Base-by-base conservation (phyloP, 1,140 invertebrate genomes). In the Chironomus striatipennis region DNA sequence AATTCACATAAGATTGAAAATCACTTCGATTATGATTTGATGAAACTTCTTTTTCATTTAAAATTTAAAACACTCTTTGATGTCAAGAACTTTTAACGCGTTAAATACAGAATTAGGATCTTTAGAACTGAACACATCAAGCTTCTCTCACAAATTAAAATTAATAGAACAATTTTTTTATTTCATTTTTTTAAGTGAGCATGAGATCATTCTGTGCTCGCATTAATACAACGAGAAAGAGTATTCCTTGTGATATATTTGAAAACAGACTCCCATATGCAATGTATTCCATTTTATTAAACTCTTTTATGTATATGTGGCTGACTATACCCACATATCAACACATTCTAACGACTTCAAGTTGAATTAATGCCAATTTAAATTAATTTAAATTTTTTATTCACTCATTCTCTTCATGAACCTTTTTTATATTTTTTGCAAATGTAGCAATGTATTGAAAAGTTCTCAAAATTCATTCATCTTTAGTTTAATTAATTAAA, bases 311-410 rank as follows among this genome's bases (percentile, higher is more conserved):
- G 12, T 57, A 57, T 15, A n/a, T 57, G 47, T n/a, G 4, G 47
- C n/a, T 57, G 5, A 5, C 24, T 34, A 34, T 34, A 34, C 24
- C 24, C 24, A 34, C 24, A 34, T 34, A 34, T 34, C 24, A 34
- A 34, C 24, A 34, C 24, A 34, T 34, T 34, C 24, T 34, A 34
- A 34, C 24, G 24, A 34, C 24, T 34, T 34, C 47, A 10, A n/a
- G 4, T 70, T 70, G 65, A 70, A 70, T 70, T 70, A 21, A 70
- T 70, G 65, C 65, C 65, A 70, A 70, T 70, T 70, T 70, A 21
- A 70, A 70, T 70, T 70, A 70, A 70, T 70, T 70, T 70, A 20
- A 70, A 70, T 18, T 18, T 18, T 18, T 20, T 57, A 34, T 34
- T 34, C 24, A 5, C 47, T 57, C 43, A 3, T 47, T 47, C 43